Evolutionary conservation across 2,797 vertebrate genomes (phyloP).

Genomic region (Jordanella pulchra): DNA sequence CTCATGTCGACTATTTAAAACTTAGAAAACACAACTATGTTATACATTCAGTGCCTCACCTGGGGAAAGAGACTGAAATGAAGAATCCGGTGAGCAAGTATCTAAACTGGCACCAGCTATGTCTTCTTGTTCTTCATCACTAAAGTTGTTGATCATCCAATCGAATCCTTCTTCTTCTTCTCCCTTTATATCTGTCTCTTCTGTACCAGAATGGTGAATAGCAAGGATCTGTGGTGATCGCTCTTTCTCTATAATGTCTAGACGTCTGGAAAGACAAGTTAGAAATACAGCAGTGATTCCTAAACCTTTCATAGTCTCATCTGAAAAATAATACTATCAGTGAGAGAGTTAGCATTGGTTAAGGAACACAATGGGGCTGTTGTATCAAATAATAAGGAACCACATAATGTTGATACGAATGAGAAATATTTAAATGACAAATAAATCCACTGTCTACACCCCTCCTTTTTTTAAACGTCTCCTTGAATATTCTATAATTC

Average conservation of each 20-base stretch:
- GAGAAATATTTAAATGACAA: not conserved
- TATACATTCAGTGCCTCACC: conserved; percentile 45
- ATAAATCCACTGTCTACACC: not conserved
- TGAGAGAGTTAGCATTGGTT: not conserved
- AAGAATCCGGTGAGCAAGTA: conserved; percentile 69
- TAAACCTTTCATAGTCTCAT: not conserved
- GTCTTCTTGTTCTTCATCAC: conserved; percentile 55
- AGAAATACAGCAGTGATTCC: conserved; percentile 3
- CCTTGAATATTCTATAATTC: not conserved
- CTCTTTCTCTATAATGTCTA: conserved; percentile 72
- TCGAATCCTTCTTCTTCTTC: conserved; percentile 53
- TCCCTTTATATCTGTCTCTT: conserved; percentile 38
- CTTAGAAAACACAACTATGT: not conserved
- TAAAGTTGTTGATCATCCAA: conserved; percentile 34
- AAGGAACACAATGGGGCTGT: not conserved
- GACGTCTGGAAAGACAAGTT: conserved; percentile 70
- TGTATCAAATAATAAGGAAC: not conserved
- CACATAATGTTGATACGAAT: not conserved
- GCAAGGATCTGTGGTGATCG: conserved; percentile 69
- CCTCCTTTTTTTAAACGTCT: not conserved
- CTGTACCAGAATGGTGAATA: conserved; percentile 68
- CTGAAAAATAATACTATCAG: not conserved
- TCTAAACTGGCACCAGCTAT: conserved; percentile 31
- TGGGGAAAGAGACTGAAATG: conserved; percentile 66
- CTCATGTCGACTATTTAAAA: not conserved